Base-by-base conservation (phyloP, 2,113 vertebrate species). In the Parotia lawesii region DNA sequence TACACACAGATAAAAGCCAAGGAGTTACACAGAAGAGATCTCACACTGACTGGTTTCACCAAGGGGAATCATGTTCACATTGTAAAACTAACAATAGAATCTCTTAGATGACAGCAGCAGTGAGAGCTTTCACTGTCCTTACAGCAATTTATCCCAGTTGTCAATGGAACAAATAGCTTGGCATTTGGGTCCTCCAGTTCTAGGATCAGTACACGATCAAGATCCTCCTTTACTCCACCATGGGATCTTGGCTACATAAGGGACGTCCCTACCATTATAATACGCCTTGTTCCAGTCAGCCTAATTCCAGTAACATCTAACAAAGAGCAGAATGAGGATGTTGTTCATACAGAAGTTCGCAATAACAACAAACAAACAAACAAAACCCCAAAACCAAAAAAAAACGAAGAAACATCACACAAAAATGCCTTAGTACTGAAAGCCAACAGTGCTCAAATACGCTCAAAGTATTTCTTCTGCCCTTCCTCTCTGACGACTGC, bases 211-310 rank as follows among this genome's bases (percentile, higher is more conserved):
- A 27, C 11, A 70, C 62, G 54, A 22, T 14, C 23, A 74, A 81
- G 73, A 84, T 24, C 18, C 15, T 64, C 51, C 53, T n/a, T 27
- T 9, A 48, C 18, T 45, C 23, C n/a, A 47, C 15, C 18, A 7
- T 0, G 6, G 57, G 33, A 64, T 44, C 70, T 19, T 4, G 5
- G 28, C 62, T 37, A 33, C 5, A 3, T n/a, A 64, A 75, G 35
- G 27, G 21, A 50, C 23, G 14, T 48, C 4, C 7, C 16, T 47
- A 71, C 9, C 22, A 23, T 15, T 50, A 71, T 0, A 1, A 1
- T 4, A 33, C 1, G 6, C 51, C 25, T 53, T 21, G 19, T 8
- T 40, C 57, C 15, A 5, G 13, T 29, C 65, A 56, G 18, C 19
- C 33, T 20, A 35, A 9, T 29, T 65, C 44, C 75, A 64, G n/a